Conservation (phyloP, 2,113 vertebrate genomes). For the Raphicerus campestris region DNA sequence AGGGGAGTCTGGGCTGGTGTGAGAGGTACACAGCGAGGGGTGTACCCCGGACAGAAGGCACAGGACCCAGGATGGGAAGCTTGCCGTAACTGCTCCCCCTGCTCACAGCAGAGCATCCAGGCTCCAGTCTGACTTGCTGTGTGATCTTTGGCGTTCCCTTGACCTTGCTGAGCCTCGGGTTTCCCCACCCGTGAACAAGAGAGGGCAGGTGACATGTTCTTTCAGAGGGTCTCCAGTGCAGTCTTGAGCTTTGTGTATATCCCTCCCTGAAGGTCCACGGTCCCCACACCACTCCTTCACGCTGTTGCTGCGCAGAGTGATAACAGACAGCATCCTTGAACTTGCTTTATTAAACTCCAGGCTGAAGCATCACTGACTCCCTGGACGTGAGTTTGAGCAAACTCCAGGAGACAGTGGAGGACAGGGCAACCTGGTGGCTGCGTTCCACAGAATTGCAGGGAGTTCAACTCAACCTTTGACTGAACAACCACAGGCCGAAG, state of each 20-base stretch:
- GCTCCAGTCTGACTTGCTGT: neutral
- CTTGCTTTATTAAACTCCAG: neutral
- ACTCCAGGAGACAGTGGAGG: neutral
- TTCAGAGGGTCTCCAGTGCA: neutral
- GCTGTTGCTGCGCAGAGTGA: neutral
- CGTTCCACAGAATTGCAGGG: neutral
- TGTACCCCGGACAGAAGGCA: neutral
- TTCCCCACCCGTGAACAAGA: neutral
- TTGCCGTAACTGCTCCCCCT: accelerated
- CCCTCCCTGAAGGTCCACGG: neutral
- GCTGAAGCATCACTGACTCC: neutral
- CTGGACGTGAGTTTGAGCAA: neutral
- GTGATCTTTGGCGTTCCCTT: neutral
- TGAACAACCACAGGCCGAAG: neutral
- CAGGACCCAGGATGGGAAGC: accelerated
- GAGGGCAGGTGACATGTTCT: accelerated
- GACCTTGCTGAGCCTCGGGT: neutral
- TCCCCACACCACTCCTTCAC: too few relatives aligned
- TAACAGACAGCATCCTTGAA: too few relatives aligned
- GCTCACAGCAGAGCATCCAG: neutral
- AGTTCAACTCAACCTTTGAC: neutral
- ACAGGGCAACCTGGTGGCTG: neutral
- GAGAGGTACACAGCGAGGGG: neutral
- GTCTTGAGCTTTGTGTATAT: accelerated
- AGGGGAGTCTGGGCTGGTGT: neutral